A percentile compares a stretch with the other conserved stretches of the same genome.
Evolutionary conservation across 2,113 vertebrate genomes (phyloP).

Genomic region (Mormyrus lacerda): DNA sequence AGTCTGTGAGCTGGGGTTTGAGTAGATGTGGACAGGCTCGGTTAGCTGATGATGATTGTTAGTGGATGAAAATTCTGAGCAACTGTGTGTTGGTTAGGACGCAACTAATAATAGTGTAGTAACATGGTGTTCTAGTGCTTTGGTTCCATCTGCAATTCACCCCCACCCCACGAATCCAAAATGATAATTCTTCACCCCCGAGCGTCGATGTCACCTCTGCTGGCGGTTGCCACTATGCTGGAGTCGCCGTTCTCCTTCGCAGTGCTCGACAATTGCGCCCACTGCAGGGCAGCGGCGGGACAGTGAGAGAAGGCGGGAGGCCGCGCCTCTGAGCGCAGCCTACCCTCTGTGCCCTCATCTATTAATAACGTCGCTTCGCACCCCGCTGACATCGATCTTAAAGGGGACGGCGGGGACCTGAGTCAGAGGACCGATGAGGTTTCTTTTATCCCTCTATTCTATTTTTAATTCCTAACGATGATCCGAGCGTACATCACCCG

Average conservation of each 20-base stretch:
- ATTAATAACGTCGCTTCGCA: constrained; percentile 40
- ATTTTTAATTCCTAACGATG: neutral
- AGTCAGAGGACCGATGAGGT: neutral
- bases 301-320: neutral
- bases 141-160: neutral
- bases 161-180: neutral
- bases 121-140: neutral
- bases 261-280: neutral
- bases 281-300: neutral
- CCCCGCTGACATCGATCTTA: constrained; percentile 25
- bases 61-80: neutral
- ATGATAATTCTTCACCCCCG: neutral
- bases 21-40: neutral
- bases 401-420: constrained; percentile 25
- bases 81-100: neutral
- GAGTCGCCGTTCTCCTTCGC: neutral
- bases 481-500: neutral
- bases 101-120: neutral
- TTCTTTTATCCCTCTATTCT: neutral
- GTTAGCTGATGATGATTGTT: neutral
- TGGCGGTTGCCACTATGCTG: neutral
- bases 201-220: neutral
- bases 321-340: neutral
- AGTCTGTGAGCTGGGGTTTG: neutral
- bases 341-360: constrained; percentile 38